These are phyloP conservation scores for Gadus macrocephalus DNA, from an alignment of 2,113 vertebrate species.

Conservation along the genomic window DNA sequence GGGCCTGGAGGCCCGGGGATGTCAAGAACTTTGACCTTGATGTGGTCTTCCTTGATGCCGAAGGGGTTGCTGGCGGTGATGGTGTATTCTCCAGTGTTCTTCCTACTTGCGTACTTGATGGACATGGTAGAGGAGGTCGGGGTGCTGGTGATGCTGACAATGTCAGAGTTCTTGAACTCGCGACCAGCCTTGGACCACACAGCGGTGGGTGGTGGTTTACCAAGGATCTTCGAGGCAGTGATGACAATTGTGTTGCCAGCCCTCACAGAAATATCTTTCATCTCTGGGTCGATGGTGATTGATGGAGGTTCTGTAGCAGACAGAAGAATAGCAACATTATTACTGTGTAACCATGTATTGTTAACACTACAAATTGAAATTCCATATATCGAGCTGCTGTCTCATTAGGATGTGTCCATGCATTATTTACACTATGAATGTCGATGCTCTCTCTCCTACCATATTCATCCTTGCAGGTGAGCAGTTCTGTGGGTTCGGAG, in stretches of 20 bases:
- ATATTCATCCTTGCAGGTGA: slow-evolving; percentile 96
- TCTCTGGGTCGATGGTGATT: slow-evolving; percentile 87
- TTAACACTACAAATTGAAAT: background rate
- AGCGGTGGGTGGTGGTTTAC: slow-evolving; percentile 92
- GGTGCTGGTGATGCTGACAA: slow-evolving; percentile 81
- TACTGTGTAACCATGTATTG: background rate
- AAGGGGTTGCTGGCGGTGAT: slow-evolving; percentile 97
- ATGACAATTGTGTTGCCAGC: slow-evolving; percentile 90
- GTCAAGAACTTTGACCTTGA: slow-evolving; percentile 94
- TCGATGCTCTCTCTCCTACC: slow-evolving; percentile 71
- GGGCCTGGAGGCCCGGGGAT: slow-evolving; percentile 94
- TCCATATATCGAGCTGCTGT: background rate
- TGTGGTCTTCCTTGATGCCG: slow-evolving; percentile 88
- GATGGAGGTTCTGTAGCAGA: slow-evolving; percentile 85
- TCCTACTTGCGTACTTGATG: slow-evolving; percentile 90
- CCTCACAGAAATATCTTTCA: slow-evolving; percentile 91
- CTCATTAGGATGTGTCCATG: too few relatives aligned
- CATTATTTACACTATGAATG: background rate
- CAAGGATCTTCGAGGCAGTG: slow-evolving; percentile 88
- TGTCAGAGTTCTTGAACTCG: slow-evolving; percentile 90
- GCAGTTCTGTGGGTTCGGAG: slow-evolving; percentile 85
- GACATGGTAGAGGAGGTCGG: slow-evolving; percentile 86
- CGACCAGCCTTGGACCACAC: slow-evolving; percentile 93
- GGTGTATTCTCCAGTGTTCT: slow-evolving; percentile 94
- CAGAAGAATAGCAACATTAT: slow-evolving; percentile 11